These are phyloP conservation scores for Lipophrys pholis DNA, from an alignment of 2,113 vertebrate species.

Conservation along the genomic window DNA sequence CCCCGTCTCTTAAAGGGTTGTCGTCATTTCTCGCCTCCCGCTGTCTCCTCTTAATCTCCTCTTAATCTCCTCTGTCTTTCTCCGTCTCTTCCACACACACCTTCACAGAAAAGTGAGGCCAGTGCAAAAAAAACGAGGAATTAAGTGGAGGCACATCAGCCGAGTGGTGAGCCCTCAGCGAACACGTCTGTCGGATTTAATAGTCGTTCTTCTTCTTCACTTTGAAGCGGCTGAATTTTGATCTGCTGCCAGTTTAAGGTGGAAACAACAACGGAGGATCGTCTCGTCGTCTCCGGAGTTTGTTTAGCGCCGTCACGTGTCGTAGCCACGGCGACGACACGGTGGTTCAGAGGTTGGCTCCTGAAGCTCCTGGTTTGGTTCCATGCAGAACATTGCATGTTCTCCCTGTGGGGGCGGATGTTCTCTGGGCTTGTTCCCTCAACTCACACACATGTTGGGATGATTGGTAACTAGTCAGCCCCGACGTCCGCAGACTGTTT, in stretches of 20 bases:
- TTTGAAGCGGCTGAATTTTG: slow-evolving; percentile 62
- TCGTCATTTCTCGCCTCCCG: slow-evolving; percentile 36
- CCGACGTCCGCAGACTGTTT: no score
- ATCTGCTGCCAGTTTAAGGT: slow-evolving; percentile 44
- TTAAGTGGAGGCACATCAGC: slow-evolving; percentile 49
- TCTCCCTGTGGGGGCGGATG: no score
- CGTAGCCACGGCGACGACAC: no score
- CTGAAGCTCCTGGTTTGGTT: no score
- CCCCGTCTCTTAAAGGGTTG: slow-evolving; percentile 43
- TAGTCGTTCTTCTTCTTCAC: slow-evolving; percentile 52
- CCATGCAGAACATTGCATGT: no score
- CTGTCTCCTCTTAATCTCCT: slow-evolving; percentile 40
- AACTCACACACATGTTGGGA: no score
- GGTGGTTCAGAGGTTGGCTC: no score
- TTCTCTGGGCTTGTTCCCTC: no score
- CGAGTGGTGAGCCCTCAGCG: slow-evolving; percentile 38
- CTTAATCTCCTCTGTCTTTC: slow-evolving; percentile 35
- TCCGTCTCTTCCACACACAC: background rate
- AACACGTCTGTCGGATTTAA: slow-evolving; percentile 66
- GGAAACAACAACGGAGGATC: slow-evolving; percentile 43
- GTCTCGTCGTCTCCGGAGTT: no score
- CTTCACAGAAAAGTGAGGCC: slow-evolving; percentile 26
- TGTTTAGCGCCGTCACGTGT: no score
- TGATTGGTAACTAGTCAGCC: no score
- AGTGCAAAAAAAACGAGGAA: slow-evolving; percentile 41